Percentiles rank a stretch among this genome's conserved stretches.
Evolutionary conservation across 2,113 vertebrate genomes (phyloP).

Genomic region (Leucopternis melanops): DNA sequence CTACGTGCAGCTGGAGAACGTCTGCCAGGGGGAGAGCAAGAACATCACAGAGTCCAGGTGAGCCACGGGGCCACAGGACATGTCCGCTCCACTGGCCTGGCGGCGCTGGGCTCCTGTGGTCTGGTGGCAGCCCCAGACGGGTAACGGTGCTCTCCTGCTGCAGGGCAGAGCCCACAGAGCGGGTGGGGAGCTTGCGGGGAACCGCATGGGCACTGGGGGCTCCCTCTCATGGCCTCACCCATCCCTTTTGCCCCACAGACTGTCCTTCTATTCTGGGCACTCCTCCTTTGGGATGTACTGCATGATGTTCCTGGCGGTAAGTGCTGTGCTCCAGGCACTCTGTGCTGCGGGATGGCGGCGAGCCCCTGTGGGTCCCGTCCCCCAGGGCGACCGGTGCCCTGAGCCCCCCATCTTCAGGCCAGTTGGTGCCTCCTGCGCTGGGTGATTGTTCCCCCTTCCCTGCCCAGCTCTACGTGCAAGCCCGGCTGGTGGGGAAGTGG

Average conservation of each 20-base stretch:
- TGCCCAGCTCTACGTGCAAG: slow-evolving; percentile 88
- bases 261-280: slow-evolving; percentile 96
- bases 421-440: background rate
- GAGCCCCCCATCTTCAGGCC: fast-evolving
- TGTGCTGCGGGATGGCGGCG: fast-evolving
- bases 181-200: background rate
- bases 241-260: slow-evolving; percentile 56
- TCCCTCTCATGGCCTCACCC: fast-evolving
- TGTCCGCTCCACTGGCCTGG: no score
- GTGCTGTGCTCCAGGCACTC: background rate
- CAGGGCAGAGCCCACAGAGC: background rate
- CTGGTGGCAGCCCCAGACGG: background rate
- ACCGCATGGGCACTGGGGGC: background rate
- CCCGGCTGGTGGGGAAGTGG: slow-evolving; percentile 84
- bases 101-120: background rate
- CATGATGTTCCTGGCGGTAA: slow-evolving; percentile 94
- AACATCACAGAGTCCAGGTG: slow-evolving; percentile 90
- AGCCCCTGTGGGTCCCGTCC: fast-evolving
- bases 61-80: fast-evolving
- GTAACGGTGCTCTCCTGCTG: fast-evolving
- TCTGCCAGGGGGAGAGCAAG: slow-evolving; percentile 79
- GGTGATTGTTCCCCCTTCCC: background rate
- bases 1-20: slow-evolving; percentile 76
- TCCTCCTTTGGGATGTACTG: slow-evolving; percentile 98
- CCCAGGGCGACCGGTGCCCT: fast-evolving